Conservation (phyloP, 2,113 vertebrate species). For the Morone saxatilis region DNA sequence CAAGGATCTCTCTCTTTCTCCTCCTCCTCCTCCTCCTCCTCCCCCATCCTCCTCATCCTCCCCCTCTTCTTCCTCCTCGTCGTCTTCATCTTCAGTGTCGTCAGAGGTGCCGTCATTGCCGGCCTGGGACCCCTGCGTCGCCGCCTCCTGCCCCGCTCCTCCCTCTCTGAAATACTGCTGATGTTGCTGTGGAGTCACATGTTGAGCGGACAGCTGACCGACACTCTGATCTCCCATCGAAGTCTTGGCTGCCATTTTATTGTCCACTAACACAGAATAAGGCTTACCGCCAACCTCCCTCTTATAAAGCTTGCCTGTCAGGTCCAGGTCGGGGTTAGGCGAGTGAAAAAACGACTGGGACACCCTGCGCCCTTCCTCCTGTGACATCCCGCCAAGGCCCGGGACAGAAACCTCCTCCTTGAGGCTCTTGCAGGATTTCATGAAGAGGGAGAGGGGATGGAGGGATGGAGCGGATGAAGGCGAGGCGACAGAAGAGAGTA, state of each 20-base stretch:
- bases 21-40: no score
- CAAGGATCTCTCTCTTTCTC: no score
- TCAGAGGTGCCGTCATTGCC: slow-evolving; percentile 86
- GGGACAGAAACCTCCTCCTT: slow-evolving; percentile 88
- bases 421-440: slow-evolving; percentile 92
- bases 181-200: slow-evolving; percentile 84
- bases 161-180: slow-evolving; percentile 93
- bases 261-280: slow-evolving; percentile 94
- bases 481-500: slow-evolving; percentile 7
- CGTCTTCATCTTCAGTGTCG: slow-evolving; percentile 86
- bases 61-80: no score
- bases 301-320: slow-evolving; percentile 93
- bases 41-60: no score
- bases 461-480: not conserved
- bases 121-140: slow-evolving; percentile 76
- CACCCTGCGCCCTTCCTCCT: slow-evolving; percentile 89
- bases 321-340: slow-evolving; percentile 89
- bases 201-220: slow-evolving; percentile 55
- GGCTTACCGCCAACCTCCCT: slow-evolving; percentile 90
- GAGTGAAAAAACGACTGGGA: slow-evolving; percentile 88
- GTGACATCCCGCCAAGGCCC: slow-evolving; percentile 90
- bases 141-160: slow-evolving; percentile 69
- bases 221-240: slow-evolving; percentile 79
- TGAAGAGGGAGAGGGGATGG: slow-evolving; percentile 63
- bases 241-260: slow-evolving; percentile 88